phyloP scores from a whole-genome alignment of 2,113 vertebrate species.

The Pampusana beccarii region DNA sequence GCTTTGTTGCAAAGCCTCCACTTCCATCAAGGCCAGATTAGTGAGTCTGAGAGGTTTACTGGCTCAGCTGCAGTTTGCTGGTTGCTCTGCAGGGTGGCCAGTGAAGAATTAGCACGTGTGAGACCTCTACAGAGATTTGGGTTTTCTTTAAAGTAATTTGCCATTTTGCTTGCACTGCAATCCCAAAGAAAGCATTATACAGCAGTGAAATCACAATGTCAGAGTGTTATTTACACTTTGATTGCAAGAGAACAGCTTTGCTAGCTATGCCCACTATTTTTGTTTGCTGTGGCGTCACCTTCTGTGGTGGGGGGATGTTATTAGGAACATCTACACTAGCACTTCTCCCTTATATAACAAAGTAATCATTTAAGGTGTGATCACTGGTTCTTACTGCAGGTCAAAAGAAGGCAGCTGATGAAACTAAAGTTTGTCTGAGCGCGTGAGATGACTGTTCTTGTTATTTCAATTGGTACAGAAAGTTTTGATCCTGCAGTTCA shows the following conservation, averaged over 20 bases:
- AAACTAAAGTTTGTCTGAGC: not conserved
- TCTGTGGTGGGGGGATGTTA: not conserved
- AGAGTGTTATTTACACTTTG: conserved; percentile 22
- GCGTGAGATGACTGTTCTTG: not conserved
- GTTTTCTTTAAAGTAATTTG: not conserved
- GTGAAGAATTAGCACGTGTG: fast-evolving
- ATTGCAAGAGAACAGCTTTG: not conserved
- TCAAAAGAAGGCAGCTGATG: not conserved
- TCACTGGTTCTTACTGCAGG: not conserved
- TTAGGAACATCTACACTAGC: not conserved
- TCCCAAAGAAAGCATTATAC: not conserved
- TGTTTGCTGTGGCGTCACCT: conserved; percentile 23
- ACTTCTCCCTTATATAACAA: not conserved
- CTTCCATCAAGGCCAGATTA: not conserved
- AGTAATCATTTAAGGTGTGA: not conserved
- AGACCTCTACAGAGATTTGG: not conserved
- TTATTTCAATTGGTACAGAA: not conserved
- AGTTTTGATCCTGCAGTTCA: not conserved
- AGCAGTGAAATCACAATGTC: not conserved
- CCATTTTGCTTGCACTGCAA: not conserved
- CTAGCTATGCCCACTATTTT: conserved; percentile 16
- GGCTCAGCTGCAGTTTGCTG: not conserved
- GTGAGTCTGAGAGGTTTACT: not conserved
- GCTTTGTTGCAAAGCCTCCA: not conserved
- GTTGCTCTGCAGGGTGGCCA: not conserved